Evolutionary conservation across 2,113 vertebrate genomes (phyloP).

Genomic region (Sorex araneus): DNA sequence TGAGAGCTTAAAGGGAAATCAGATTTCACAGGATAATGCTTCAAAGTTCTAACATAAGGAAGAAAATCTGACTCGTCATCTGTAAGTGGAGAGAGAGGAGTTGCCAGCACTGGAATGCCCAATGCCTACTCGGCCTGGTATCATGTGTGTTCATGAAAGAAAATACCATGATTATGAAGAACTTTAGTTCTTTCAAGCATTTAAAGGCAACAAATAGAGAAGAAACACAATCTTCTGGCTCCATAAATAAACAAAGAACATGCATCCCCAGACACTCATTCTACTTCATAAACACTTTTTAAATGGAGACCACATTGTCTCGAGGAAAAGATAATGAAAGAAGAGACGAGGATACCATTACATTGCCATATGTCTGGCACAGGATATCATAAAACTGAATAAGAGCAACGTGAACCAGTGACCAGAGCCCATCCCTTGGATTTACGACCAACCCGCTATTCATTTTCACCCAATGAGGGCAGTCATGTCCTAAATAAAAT

Average conservation of each 20-base stretch:
- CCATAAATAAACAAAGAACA: slow-evolving; percentile 35
- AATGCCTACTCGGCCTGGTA: not conserved
- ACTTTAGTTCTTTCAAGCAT: not conserved
- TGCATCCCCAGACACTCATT: not conserved
- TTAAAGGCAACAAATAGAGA: not conserved
- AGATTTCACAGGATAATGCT: slow-evolving; percentile 62
- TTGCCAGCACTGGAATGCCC: not conserved
- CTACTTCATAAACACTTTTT: slow-evolving; percentile 33
- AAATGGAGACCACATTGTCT: slow-evolving; percentile 59
- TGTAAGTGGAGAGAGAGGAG: slow-evolving; percentile 29
- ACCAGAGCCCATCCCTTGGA: not conserved
- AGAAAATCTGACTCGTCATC: slow-evolving; percentile 61
- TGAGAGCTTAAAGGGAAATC: slow-evolving; percentile 34
- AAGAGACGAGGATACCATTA: not conserved
- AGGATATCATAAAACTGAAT: not conserved
- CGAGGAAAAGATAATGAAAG: not conserved
- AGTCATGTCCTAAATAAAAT: slow-evolving; percentile 28
- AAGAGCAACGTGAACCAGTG: not conserved
- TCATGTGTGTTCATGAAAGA: not conserved
- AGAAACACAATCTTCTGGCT: slow-evolving; percentile 31
- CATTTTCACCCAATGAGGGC: not conserved
- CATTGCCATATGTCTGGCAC: slow-evolving; percentile 2
- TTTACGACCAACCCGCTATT: not conserved
- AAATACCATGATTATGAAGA: not conserved
- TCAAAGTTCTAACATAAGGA: slow-evolving; percentile 47